Evolutionary conservation across 2,888 invertebrate species (phyloP).

Genomic region (Magallana nippona): DNA sequence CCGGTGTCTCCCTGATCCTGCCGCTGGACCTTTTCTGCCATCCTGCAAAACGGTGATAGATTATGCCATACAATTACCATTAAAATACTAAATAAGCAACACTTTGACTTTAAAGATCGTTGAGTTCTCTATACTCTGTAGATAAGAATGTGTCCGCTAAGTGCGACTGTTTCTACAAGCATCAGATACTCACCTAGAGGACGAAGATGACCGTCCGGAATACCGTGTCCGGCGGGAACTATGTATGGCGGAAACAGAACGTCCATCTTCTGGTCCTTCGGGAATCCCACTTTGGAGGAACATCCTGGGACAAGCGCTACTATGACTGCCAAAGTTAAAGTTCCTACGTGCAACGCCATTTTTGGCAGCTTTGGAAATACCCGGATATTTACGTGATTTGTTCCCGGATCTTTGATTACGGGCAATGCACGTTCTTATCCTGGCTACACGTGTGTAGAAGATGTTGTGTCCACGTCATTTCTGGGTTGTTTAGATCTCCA

Average conservation of each 20-base stretch:
- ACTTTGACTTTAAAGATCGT: too few species aligned
- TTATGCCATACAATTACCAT: too few species aligned
- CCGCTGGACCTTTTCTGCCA: constrained; percentile 74
- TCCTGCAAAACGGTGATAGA: constrained; percentile 60
- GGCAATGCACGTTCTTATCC: background rate
- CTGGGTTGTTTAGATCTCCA: constrained; percentile 3
- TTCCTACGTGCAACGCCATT: background rate
- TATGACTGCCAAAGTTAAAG: background rate
- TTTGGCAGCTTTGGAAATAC: background rate
- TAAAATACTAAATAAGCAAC: too few species aligned
- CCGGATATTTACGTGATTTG: background rate
- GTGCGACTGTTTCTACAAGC: too few species aligned
- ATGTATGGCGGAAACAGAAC: constrained; percentile 71
- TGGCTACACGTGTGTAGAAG: background rate
- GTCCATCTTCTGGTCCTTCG: constrained; percentile 73
- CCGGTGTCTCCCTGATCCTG: constrained; percentile 66
- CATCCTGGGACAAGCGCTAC: background rate
- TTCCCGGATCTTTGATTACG: background rate
- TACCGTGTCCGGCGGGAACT: constrained; percentile 53
- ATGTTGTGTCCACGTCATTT: constrained; percentile 4
- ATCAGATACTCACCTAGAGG: constrained; percentile 71
- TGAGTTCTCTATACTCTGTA: too few species aligned
- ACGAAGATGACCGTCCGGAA: constrained; percentile 77
- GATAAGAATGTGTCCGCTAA: too few species aligned
- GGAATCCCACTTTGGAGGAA: constrained; percentile 63